Evolutionary conservation across 2,797 vertebrate species (phyloP).

Genomic region (Echeneis naucrates): DNA sequence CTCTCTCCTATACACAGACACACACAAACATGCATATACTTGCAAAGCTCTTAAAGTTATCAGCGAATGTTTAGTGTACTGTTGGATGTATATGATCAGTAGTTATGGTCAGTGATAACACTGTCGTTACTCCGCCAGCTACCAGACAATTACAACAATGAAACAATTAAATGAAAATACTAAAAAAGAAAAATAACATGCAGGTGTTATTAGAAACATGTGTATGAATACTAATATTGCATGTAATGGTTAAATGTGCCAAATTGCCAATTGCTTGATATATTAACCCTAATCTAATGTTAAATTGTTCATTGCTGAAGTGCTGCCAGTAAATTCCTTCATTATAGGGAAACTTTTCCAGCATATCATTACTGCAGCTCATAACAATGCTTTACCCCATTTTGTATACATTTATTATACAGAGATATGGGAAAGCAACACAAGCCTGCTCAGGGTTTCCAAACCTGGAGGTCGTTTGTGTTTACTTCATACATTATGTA

Average conservation of each 20-base stretch:
- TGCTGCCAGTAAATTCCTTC: too few species aligned
- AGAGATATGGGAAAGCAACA: background rate
- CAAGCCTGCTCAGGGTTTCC: background rate
- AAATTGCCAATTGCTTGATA: too few species aligned
- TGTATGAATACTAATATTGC: background rate
- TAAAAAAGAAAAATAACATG: background rate
- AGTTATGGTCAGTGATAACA: background rate
- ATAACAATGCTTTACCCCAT: background rate
- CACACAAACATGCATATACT: constrained; percentile 35
- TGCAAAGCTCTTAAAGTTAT: constrained; percentile 24
- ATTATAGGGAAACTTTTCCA: background rate
- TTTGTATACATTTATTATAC: background rate
- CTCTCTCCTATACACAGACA: background rate
- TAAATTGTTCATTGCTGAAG: too few species aligned
- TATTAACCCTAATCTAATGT: too few species aligned
- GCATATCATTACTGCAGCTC: background rate
- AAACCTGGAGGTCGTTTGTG: too few species aligned
- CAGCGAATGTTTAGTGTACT: constrained; percentile 4
- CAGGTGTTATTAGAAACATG: background rate
- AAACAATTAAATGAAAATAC: background rate
- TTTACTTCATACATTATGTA: background rate
- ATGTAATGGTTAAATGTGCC: background rate
- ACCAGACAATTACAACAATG: background rate
- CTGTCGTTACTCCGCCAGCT: background rate
- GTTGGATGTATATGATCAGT: constrained; percentile 7